phyloP scores from a whole-genome alignment of 2,113 vertebrate species.

The Bettongia penicillata region DNA sequence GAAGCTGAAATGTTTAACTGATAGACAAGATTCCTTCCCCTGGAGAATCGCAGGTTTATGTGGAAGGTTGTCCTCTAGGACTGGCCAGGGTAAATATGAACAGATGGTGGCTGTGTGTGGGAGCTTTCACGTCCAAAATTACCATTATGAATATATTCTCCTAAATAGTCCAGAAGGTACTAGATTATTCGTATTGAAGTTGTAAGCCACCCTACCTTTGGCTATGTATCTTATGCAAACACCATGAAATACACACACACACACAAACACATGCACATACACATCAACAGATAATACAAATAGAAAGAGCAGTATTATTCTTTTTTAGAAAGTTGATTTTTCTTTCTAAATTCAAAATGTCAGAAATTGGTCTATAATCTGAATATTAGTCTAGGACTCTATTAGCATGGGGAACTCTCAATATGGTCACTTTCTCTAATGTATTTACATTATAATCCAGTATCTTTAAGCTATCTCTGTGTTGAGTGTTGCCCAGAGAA shows the following conservation, averaged over 20 bases:
- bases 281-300: background rate
- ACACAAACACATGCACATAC: background rate
- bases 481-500: background rate
- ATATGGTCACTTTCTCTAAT: background rate
- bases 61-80: background rate
- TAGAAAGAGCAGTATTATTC: background rate
- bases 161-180: background rate
- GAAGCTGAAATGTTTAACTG: background rate
- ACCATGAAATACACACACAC: background rate
- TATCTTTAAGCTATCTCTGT: no score
- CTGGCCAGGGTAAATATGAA: background rate
- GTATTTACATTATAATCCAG: background rate
- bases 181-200: background rate
- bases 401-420: background rate
- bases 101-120: background rate
- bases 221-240: background rate
- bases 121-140: background rate
- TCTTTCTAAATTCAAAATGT: background rate
- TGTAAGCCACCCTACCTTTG: background rate
- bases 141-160: background rate
- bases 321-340: background rate
- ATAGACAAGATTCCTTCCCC: background rate
- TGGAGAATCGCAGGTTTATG: background rate
- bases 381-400: constrained; percentile 24
- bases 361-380: constrained; percentile 40